phyloP scores from a whole-genome alignment of 2,797 vertebrate genomes.

The Dryobates pubescens region DNA sequence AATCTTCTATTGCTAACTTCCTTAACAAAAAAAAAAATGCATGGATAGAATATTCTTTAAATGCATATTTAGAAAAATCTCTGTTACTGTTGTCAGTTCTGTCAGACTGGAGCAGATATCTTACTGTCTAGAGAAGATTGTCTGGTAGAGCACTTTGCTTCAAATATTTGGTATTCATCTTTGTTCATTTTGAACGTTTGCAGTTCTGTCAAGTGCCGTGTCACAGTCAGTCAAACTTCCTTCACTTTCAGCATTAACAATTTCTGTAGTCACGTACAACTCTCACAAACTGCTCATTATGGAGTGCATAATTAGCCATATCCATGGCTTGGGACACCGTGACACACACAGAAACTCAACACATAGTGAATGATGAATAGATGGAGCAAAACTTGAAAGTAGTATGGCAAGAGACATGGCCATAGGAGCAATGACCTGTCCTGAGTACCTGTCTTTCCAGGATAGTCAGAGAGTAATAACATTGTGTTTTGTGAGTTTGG shows the following conservation, averaged over 20 bases:
- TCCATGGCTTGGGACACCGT: not conserved
- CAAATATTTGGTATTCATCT: not conserved
- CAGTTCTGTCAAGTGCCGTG: not conserved
- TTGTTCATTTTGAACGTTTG: not conserved
- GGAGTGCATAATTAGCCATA: slow-evolving; percentile 20
- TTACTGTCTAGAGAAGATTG: not conserved
- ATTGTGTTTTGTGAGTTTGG: not conserved
- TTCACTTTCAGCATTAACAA: slow-evolving; percentile 1
- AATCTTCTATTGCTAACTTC: not conserved
- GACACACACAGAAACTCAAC: not conserved
- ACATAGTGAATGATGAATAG: not conserved
- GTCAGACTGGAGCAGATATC: not conserved
- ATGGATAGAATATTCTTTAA: not conserved
- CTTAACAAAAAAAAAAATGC: not conserved
- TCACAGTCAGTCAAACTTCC: slow-evolving; percentile 12
- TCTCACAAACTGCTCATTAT: slow-evolving; percentile 10
- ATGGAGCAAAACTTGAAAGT: not conserved
- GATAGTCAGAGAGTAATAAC: slow-evolving; percentile 8
- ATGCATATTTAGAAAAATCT: not conserved
- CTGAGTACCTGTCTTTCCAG: not conserved
- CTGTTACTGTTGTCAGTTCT: not conserved
- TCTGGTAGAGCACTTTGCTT: not conserved
- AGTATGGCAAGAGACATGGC: not conserved
- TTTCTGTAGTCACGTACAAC: not conserved
- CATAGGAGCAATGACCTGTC: not conserved